Conservation (phyloP, 53 echinoderm and acorn worm genomes). For the Holothuria scabra region DNA sequence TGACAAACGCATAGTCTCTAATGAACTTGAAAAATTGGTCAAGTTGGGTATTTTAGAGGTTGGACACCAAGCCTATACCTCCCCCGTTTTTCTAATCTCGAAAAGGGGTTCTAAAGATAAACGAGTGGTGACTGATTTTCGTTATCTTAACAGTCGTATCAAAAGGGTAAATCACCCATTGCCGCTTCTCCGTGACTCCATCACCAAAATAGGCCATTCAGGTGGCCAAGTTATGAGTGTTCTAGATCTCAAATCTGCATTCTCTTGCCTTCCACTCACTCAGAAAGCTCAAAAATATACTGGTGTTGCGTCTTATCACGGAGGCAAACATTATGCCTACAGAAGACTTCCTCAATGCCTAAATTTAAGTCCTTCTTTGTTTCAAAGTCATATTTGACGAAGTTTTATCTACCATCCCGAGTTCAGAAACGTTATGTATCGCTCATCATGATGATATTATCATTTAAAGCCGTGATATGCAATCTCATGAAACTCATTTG, state of each 20-base stretch:
- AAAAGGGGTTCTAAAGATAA: slow-evolving; percentile 58
- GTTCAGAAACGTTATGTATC: slow-evolving; percentile 44
- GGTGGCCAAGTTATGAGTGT: slow-evolving; percentile 58
- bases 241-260: slow-evolving; percentile 53
- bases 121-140: slow-evolving; percentile 67
- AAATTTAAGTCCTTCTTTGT: slow-evolving; percentile 51
- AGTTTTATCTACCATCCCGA: slow-evolving; percentile 43
- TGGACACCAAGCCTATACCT: slow-evolving; percentile 66
- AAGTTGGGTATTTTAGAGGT: slow-evolving; percentile 54
- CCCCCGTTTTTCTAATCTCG: slow-evolving; percentile 54
- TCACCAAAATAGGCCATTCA: slow-evolving; percentile 53
- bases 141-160: slow-evolving; percentile 57
- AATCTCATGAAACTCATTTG: slow-evolving; percentile 43
- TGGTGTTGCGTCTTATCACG: slow-evolving; percentile 64
- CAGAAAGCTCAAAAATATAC: slow-evolving; percentile 57
- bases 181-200: slow-evolving; percentile 51
- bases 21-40: slow-evolving; percentile 58
- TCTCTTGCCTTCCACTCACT: slow-evolving; percentile 53
- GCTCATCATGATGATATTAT: slow-evolving; percentile 64
- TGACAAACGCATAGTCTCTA: slow-evolving; percentile 40
- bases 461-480: slow-evolving; percentile 48
- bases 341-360: slow-evolving; percentile 60
- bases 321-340: slow-evolving; percentile 61
- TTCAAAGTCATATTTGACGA: slow-evolving; percentile 61
- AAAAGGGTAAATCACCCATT: slow-evolving; percentile 54